Conservation (phyloP, 2,888 invertebrate genomes). For the Julus scandinavius region DNA sequence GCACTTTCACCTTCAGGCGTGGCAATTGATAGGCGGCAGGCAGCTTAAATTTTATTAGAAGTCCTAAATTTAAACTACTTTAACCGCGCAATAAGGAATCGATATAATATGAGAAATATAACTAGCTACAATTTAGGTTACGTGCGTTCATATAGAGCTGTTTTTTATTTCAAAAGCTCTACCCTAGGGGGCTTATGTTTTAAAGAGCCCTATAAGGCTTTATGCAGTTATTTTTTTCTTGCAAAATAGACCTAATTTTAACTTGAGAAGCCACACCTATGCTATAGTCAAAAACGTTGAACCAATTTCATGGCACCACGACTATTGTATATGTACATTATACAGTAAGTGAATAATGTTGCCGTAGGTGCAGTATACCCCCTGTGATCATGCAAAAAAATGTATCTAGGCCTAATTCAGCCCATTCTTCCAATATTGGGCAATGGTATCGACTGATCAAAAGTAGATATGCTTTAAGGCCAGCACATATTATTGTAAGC, state of each 20-base stretch:
- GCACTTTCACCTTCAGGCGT: constrained; percentile 45
- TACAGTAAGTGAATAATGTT: not conserved
- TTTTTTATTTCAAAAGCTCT: not conserved
- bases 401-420: not conserved
- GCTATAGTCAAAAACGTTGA: not conserved
- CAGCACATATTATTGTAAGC: not conserved
- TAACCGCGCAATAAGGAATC: constrained; percentile 31
- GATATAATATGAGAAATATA: not conserved
- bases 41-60: not conserved
- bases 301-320: constrained; percentile 4
- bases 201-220: constrained; percentile 18
- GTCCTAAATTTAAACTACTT: constrained; percentile 23
- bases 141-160: not conserved
- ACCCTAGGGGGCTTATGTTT: constrained; percentile 8
- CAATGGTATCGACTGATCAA: not conserved
- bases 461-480: not conserved
- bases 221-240: not conserved
- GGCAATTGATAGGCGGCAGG: constrained; percentile 29
- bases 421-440: not conserved
- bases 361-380: not conserved
- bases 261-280: not conserved
- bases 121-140: constrained; percentile 3
- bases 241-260: constrained; percentile 39
- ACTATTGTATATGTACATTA: not conserved
- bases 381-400: not conserved